Evolutionary conservation across 2,888 invertebrate genomes (phyloP).

Genomic region (Nemotelus nigrinus): DNA sequence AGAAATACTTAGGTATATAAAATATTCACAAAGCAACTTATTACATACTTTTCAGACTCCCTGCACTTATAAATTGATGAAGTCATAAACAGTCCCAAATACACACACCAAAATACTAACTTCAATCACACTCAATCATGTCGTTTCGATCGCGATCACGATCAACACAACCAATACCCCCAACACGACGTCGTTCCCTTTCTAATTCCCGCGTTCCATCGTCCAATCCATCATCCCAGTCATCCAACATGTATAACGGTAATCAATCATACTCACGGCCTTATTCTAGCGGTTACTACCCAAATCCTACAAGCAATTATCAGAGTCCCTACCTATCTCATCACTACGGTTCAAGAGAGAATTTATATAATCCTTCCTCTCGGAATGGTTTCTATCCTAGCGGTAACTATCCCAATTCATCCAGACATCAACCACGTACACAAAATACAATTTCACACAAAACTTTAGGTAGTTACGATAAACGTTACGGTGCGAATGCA

Average conservation of each 20-base stretch:
- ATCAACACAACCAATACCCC: slow-evolving; percentile 64
- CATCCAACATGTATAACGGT: slow-evolving; percentile 55
- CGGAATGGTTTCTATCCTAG: slow-evolving; percentile 57
- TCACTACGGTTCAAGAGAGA: slow-evolving; percentile 61
- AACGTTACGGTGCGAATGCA: slow-evolving; percentile 57
- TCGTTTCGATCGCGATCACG: slow-evolving; percentile 64
- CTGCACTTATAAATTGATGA: too few species aligned
- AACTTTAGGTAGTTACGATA: slow-evolving; percentile 48
- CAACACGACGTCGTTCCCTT: slow-evolving; percentile 65
- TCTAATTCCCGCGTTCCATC: slow-evolving; percentile 66
- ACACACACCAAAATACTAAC: too few species aligned
- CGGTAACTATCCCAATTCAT: slow-evolving; percentile 52
- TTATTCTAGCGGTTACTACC: slow-evolving; percentile 60
- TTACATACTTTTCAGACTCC: too few species aligned
- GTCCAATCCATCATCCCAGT: slow-evolving; percentile 54
- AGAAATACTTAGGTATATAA: too few species aligned
- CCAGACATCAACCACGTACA: slow-evolving; percentile 18
- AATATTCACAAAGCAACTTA: too few species aligned
- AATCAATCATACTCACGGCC: slow-evolving; percentile 57
- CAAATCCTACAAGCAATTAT: slow-evolving; percentile 54
- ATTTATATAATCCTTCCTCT: slow-evolving; percentile 58
- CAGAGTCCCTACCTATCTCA: slow-evolving; percentile 62
- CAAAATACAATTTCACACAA: slow-evolving; percentile 46
- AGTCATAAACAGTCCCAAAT: too few species aligned
- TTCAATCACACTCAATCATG: slow-evolving; percentile 54